phyloP scores from a whole-genome alignment of 2,113 vertebrate species.

The Calyptommatus sinebrachiatus region DNA sequence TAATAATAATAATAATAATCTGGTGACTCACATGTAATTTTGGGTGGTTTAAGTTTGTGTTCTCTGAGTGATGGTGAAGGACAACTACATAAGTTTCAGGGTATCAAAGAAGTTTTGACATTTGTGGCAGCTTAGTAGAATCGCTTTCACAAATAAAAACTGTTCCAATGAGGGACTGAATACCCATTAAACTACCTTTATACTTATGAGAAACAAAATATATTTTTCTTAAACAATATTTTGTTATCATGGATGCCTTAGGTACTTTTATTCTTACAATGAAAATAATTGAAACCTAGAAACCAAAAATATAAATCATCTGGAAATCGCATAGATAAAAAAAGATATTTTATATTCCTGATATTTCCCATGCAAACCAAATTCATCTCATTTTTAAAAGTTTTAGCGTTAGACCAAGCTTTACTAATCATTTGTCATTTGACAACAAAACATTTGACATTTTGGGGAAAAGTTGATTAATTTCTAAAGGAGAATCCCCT shows the following conservation, averaged over 20 bases:
- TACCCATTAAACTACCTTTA: slow-evolving; percentile 61
- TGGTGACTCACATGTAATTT: slow-evolving; percentile 73
- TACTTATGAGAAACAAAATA: slow-evolving; percentile 53
- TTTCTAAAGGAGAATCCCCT: neutral
- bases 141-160: slow-evolving; percentile 71
- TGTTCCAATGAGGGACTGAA: slow-evolving; percentile 65
- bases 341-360: slow-evolving; percentile 53
- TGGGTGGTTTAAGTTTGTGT: slow-evolving; percentile 74
- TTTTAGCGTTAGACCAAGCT: neutral
- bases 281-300: slow-evolving; percentile 47
- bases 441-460: neutral
- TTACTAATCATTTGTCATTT: neutral
- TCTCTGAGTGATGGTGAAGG: slow-evolving; percentile 71
- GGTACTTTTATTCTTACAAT: slow-evolving; percentile 51
- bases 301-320: slow-evolving; percentile 36
- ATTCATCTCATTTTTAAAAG: slow-evolving; percentile 14
- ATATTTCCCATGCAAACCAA: slow-evolving; percentile 58
- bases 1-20: neutral
- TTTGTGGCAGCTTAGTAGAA: slow-evolving; percentile 72
- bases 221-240: slow-evolving; percentile 54
- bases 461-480: neutral
- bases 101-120: slow-evolving; percentile 75
- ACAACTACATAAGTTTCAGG: slow-evolving; percentile 77
- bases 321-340: slow-evolving; percentile 44
- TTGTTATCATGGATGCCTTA: slow-evolving; percentile 54